Evolutionary conservation across 2,888 invertebrate genomes (phyloP).

Genomic region (Dicycla oo): DNA sequence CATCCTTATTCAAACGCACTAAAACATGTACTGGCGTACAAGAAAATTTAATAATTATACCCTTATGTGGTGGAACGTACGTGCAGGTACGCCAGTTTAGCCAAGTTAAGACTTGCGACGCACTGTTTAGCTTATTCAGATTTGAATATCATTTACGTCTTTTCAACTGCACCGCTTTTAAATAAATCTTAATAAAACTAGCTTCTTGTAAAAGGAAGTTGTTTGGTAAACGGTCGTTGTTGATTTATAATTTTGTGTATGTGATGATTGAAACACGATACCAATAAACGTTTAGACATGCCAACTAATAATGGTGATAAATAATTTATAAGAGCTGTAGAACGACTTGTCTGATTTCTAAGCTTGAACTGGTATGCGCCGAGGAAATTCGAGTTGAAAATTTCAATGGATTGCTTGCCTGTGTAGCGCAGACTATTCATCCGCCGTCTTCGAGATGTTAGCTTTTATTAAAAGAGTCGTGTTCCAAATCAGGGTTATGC

Average conservation of each 20-base stretch:
- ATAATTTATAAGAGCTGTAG: slow-evolving; percentile 20
- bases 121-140: slow-evolving; percentile 68
- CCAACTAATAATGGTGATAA: slow-evolving; percentile 23
- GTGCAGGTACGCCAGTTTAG: slow-evolving; percentile 69
- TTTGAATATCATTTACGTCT: slow-evolving; percentile 65
- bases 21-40: slow-evolving; percentile 58
- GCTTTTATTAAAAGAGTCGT: slow-evolving; percentile 53
- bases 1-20: slow-evolving; percentile 56
- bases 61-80: slow-evolving; percentile 62
- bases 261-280: slow-evolving; percentile 30
- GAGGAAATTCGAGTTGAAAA: slow-evolving; percentile 28
- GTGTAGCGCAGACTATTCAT: slow-evolving; percentile 43
- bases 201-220: slow-evolving; percentile 52
- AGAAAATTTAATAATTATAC: slow-evolving; percentile 59
- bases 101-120: slow-evolving; percentile 63
- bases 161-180: slow-evolving; percentile 54
- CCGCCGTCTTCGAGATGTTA: slow-evolving; percentile 35
- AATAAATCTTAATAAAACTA: slow-evolving; percentile 60
- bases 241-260: slow-evolving; percentile 37
- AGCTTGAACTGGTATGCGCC: slow-evolving; percentile 19
- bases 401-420: slow-evolving; percentile 45
- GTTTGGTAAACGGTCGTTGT: slow-evolving; percentile 31
- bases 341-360: slow-evolving; percentile 20
- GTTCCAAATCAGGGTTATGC: slow-evolving; percentile 53
- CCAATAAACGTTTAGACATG: slow-evolving; percentile 33